These are phyloP conservation scores for Echiichthys vipera DNA, from an alignment of 2,797 vertebrate species.

Conservation along the genomic window DNA sequence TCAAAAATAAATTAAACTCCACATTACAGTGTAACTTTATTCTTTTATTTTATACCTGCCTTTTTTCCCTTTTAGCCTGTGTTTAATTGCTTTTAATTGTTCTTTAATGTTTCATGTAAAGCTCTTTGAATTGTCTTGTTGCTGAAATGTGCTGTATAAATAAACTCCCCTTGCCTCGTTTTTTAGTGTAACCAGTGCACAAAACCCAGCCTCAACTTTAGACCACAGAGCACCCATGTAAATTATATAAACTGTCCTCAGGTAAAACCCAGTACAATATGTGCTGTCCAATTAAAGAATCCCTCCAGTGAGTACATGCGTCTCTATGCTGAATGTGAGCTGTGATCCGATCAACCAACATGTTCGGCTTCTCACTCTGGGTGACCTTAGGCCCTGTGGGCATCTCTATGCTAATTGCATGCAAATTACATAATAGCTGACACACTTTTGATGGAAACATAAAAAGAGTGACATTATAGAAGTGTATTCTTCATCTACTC, in stretches of 20 bases:
- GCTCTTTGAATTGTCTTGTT: no score
- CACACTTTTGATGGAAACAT: constrained; percentile 75
- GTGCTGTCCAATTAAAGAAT: constrained; percentile 61
- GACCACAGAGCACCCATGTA: constrained; percentile 22
- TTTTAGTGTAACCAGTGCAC: neutral
- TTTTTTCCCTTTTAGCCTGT: no score
- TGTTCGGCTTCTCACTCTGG: constrained; percentile 54
- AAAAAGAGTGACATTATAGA: constrained; percentile 58
- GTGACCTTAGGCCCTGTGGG: constrained; percentile 66
- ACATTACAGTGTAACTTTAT: no score
- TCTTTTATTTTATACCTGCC: no score
- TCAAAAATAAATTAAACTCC: no score
- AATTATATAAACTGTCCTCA: constrained; percentile 47
- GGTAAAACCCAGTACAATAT: constrained; percentile 57
- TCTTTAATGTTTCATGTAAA: no score
- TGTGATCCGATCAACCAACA: constrained; percentile 53
- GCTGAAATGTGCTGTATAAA: no score
- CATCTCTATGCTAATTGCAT: constrained; percentile 83
- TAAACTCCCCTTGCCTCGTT: no score
- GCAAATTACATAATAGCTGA: constrained; percentile 82
- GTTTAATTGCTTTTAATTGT: no score
- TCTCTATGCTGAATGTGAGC: constrained; percentile 65
- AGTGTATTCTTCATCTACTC: neutral
- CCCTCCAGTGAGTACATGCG: constrained; percentile 76
- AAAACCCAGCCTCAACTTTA: neutral